Conservation (phyloP, 2,888 invertebrate species). For the Agonopterix arenella region DNA sequence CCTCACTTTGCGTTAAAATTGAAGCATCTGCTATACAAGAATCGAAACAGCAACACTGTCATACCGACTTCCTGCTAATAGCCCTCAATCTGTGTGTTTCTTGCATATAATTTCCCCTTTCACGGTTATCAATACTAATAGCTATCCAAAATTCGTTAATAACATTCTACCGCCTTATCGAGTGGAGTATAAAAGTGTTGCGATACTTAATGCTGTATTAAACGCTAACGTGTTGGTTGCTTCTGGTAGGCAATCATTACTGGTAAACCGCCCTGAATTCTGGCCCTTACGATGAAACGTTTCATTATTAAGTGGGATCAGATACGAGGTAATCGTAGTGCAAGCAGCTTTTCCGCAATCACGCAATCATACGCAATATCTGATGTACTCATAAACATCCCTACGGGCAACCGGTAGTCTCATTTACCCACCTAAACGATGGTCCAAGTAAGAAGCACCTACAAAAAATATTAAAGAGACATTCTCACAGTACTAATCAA, state of each 20-base stretch:
- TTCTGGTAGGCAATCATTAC: constrained; percentile 50
- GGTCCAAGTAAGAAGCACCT: constrained; percentile 17
- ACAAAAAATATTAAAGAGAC: constrained; percentile 23
- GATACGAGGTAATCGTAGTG: constrained; percentile 47
- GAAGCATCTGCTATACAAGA: not conserved
- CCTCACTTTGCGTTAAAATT: not conserved
- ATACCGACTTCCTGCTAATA: constrained; percentile 38
- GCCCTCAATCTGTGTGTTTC: constrained; percentile 32
- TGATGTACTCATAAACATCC: constrained; percentile 5
- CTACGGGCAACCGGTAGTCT: not conserved
- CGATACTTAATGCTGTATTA: constrained; percentile 52
- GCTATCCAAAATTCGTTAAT: constrained; percentile 49
- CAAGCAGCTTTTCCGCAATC: constrained; percentile 49
- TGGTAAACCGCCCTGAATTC: constrained; percentile 40
- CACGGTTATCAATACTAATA: constrained; percentile 44
- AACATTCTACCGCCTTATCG: constrained; percentile 37
- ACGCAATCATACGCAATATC: constrained; percentile 31
- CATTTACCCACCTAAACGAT: not conserved
- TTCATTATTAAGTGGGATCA: constrained; percentile 52
- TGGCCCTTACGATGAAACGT: constrained; percentile 45
- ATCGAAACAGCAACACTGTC: constrained; percentile 24
- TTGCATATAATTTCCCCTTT: constrained; percentile 43
- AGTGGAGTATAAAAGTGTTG: constrained; percentile 39
- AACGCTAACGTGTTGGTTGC: constrained; percentile 48
- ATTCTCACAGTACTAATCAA: constrained; percentile 54